These are phyloP conservation scores for Muscicapa striata DNA, from an alignment of 2,797 vertebrate genomes.

Conservation along the genomic window DNA sequence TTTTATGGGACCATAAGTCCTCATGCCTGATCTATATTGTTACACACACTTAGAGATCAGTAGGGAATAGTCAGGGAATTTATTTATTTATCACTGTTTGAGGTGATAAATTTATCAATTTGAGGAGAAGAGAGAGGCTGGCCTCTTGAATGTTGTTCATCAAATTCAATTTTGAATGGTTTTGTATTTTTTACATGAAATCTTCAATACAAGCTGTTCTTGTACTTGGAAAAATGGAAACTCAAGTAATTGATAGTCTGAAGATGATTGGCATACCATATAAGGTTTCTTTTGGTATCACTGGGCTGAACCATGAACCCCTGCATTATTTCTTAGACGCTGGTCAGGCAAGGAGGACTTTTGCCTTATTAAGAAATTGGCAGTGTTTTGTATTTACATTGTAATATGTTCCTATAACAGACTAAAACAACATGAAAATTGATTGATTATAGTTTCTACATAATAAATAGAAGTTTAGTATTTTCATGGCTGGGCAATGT, in stretches of 20 bases:
- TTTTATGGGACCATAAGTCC: constrained; percentile 45
- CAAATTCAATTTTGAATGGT: constrained; percentile 7
- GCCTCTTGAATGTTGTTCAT: not conserved
- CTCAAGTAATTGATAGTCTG: not conserved
- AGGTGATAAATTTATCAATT: constrained; percentile 23
- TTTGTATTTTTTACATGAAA: not conserved
- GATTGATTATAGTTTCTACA: not conserved
- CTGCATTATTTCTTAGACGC: not conserved
- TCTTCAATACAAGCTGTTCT: not conserved
- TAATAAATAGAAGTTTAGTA: not conserved
- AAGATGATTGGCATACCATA: not conserved
- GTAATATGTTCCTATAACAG: not conserved
- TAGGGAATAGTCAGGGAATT: constrained; percentile 36
- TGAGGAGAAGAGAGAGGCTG: not conserved
- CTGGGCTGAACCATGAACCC: not conserved
- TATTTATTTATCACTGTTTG: constrained; percentile 52
- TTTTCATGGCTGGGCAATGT: not conserved
- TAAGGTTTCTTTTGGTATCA: not conserved
- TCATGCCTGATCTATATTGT: constrained; percentile 55
- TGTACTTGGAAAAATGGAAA: not conserved
- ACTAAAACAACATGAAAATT: not conserved
- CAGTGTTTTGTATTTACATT: not conserved
- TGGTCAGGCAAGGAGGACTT: not conserved
- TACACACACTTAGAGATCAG: constrained; percentile 49
- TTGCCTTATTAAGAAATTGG: not conserved